Conservation (phyloP, 2,113 vertebrate genomes). For the Chaetodon trifascialis region DNA sequence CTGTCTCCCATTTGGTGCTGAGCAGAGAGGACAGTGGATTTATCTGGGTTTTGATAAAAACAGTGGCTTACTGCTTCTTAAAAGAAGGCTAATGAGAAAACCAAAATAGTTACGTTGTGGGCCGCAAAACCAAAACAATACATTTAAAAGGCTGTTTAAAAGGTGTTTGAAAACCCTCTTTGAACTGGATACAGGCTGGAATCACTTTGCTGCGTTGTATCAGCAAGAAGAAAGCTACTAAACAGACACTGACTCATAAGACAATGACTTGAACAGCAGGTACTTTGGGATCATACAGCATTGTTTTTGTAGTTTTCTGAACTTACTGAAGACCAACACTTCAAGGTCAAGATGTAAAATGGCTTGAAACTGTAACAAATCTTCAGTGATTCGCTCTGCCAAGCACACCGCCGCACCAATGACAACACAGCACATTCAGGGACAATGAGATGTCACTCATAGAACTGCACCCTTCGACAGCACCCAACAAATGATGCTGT, state of each 20-base stretch:
- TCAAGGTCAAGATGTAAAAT: constrained; percentile 51
- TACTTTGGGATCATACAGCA: constrained; percentile 5
- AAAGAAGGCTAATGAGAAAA: background rate
- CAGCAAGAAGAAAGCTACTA: background rate
- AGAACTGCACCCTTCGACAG: constrained; percentile 53
- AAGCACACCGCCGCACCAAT: constrained; percentile 12
- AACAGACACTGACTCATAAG: background rate
- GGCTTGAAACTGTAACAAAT: constrained; percentile 48
- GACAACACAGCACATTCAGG: constrained; percentile 50
- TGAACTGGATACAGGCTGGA: background rate
- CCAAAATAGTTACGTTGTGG: too few relatives aligned
- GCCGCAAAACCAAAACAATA: too few relatives aligned
- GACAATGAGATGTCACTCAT: constrained; percentile 66
- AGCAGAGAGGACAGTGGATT: background rate
- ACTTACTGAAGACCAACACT: constrained; percentile 9
- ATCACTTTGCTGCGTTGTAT: background rate
- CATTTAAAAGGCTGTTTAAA: too few relatives aligned
- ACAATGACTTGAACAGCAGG: background rate
- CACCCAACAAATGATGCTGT: constrained; percentile 53
- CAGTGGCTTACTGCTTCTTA: background rate
- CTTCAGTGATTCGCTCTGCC: constrained; percentile 27
- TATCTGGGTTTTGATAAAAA: background rate
- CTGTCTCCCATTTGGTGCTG: background rate
- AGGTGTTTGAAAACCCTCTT: background rate
- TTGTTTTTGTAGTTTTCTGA: constrained; percentile 1